Evolutionary conservation across 2,888 invertebrate species (phyloP), one percentile per base, ranked within the genome.

Genomic region (Drosophila mayaguana): DNA sequence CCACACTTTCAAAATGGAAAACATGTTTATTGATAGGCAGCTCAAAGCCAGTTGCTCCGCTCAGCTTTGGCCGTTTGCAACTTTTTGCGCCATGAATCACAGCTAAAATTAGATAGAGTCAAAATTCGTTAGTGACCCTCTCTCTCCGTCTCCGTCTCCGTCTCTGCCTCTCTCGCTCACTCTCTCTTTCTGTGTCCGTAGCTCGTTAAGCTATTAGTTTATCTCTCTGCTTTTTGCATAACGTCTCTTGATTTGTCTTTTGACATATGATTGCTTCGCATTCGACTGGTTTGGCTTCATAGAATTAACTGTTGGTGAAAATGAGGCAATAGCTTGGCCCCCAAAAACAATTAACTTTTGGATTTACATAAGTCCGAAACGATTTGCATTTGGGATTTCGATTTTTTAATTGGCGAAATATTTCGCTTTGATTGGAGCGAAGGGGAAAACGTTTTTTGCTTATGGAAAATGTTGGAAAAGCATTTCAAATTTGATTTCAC

Each of bases 71-170:
- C 65, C 63, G 62, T 78, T 77, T 59, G 82, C 77, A 63, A 74
- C 63, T 69, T 82, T 72, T 62, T 63, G 77, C 69, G 80, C 69
- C 72, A 75, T 85, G 84, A 85, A 83, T 85, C 84, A 85, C 61
- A 63, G 75, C 72, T 86, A 85, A 85, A 89, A 88, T 85, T 89
- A 89, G 84, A 80, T 68, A 71, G 68, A 51, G 59, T 56, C 42
- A 40, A 72, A 59, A 72, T 69, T 71, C 51, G 59, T 60, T 32
- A 34, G 22, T 60, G 55, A 54, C 28, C 36, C 38, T 40, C 68
- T 12, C 11, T 11, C 7, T 14, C 20, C 32, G 32, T 22, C 38
- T 18, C 34, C 43, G 11, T 14, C 18, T 12, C 50, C 9, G 22
- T 34, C 16, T 38, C 38, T 22, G 28, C 12, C 34, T 43, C 53